phyloP scores from a whole-genome alignment of 2,797 vertebrate species.

The Pogoniulus pusillus region DNA sequence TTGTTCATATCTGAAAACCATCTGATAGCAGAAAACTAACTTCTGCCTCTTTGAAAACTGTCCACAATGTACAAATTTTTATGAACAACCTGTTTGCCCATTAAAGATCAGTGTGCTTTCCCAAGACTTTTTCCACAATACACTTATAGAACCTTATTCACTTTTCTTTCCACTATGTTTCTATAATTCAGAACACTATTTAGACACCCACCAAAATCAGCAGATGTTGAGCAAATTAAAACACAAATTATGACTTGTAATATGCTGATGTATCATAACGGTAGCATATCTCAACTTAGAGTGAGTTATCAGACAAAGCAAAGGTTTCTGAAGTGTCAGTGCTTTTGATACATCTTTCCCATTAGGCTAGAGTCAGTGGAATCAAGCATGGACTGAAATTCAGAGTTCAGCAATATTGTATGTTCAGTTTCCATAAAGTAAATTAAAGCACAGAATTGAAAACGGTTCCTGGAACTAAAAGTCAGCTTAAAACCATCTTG shows the following conservation, averaged over 20 bases:
- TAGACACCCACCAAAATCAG: conserved; percentile 64
- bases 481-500: background rate
- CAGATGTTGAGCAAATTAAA: conserved; percentile 75
- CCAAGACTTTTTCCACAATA: conserved; percentile 24
- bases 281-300: conserved; percentile 47
- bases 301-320: conserved; percentile 55
- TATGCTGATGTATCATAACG: conserved; percentile 63
- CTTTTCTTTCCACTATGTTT: conserved; percentile 45
- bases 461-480: background rate
- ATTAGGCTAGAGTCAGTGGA: background rate
- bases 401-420: background rate
- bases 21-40: background rate
- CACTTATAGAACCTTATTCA: conserved; percentile 44
- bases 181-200: conserved; percentile 67
- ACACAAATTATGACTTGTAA: conserved; percentile 73
- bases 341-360: conserved; percentile 19
- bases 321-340: conserved; percentile 31
- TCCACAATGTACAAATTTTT: background rate
- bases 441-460: background rate
- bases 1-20: background rate
- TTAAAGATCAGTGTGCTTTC: conserved; percentile 28
- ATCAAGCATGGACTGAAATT: background rate
- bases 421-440: background rate
- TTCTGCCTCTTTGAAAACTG: background rate
- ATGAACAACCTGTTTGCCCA: background rate